Evolutionary conservation across 2,113 vertebrate species (phyloP), one percentile per base, ranked within the genome.

Genomic region (Hemibagrus wyckioides): DNA sequence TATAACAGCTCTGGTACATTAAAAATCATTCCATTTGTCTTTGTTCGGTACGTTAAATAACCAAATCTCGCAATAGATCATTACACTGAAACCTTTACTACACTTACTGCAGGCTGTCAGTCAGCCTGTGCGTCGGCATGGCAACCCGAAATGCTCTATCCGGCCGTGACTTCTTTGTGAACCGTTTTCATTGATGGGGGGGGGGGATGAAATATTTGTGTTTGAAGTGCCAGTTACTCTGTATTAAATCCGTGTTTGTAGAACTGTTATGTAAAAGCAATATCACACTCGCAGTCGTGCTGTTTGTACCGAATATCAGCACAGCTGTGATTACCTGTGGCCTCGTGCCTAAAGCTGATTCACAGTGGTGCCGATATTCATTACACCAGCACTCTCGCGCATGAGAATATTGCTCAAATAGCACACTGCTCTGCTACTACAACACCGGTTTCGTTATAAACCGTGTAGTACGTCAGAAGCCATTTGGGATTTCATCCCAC

Each of bases 241-340:
- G 8, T 75, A 44, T 52, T 52, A 14, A 76, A 50, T 76, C n/a
- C 73, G 50, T n/a, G 41, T 30, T 77, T 77, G 25, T 52, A 19
- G 75, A 52, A n/a, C 44, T 50, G 44, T 50, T n/a, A 50, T 77
- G 28, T n/a, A 52, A 77, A 77, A 3, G 25, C 19, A 52, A 21
- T 30, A 48, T 48, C 71, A 14, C 71, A 75, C 21, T 75, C 39
- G 33, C 69, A 71, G 15, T 17, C 14, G 36, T 23, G 9, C 25
- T 39, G 67, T 36, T n/a, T 39, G 30, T 71, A 41, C 69, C 25
- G 39, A 44, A 73, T 73, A 79, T 52, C 28, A 30, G 75, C 75
- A 77, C 48, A 52, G 75, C 28, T 77, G 44, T 79, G 75, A 79
- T 30, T 52, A 79, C 48, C 48, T 79, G 75, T 79, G 75, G 48